A percentile compares a stretch with the other conserved stretches of the same genome.
phyloP scores from a whole-genome alignment of 2,888 invertebrate genomes.

The Mycogona germanica region DNA sequence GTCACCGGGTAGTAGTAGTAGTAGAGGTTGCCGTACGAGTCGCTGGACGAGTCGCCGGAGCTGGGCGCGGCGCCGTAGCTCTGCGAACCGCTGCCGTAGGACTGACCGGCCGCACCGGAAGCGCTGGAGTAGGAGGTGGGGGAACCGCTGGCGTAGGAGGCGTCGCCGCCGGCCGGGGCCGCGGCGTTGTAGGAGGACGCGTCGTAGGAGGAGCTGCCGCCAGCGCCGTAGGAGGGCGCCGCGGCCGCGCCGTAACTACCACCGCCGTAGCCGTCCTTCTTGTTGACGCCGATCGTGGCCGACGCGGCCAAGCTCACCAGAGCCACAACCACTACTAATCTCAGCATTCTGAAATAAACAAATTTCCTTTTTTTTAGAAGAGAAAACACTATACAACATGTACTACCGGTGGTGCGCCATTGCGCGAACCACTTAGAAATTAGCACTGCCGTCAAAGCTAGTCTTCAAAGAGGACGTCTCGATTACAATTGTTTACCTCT shows the following conservation, averaged over 20 bases:
- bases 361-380: too few relatives aligned
- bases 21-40: slow-evolving; percentile 25
- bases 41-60: slow-evolving; percentile 16
- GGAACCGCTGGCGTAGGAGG: background rate
- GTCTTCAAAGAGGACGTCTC: too few relatives aligned
- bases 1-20: slow-evolving; percentile 28
- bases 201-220: slow-evolving; percentile 16
- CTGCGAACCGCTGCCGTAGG: slow-evolving; percentile 14
- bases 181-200: slow-evolving; percentile 7
- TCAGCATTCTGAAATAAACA: slow-evolving; percentile 6
- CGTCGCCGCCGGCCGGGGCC: slow-evolving; percentile 7
- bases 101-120: slow-evolving; percentile 15
- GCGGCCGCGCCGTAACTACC: background rate
- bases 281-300: slow-evolving; percentile 13
- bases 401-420: too few relatives aligned
- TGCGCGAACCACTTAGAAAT: too few relatives aligned
- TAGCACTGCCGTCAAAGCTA: too few relatives aligned
- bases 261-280: slow-evolving; percentile 17
- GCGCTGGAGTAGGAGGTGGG: slow-evolving; percentile 10
- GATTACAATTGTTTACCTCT: too few relatives aligned
- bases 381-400: too few relatives aligned
- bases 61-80: background rate
- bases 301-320: slow-evolving; percentile 4
- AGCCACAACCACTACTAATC: slow-evolving; percentile 4
- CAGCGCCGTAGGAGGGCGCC: slow-evolving; percentile 3